These are phyloP conservation scores for Mustela lutreola DNA, from an alignment of 2,113 vertebrate species.

Conservation along the genomic window DNA sequence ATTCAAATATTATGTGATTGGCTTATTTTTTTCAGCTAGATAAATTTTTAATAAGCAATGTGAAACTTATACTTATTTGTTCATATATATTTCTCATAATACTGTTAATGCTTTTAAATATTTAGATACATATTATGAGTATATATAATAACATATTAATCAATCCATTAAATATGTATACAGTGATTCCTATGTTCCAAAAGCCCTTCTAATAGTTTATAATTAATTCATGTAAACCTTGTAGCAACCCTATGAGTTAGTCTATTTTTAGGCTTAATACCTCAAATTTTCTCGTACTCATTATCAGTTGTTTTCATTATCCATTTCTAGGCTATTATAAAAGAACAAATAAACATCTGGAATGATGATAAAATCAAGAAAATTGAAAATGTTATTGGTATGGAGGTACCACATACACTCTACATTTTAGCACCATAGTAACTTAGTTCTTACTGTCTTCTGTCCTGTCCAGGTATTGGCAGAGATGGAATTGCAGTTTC, in stretches of 20 bases:
- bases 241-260: neutral
- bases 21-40: neutral
- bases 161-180: neutral
- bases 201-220: neutral
- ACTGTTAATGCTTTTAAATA: conserved; percentile 36
- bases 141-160: neutral
- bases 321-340: neutral
- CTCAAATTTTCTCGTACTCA: neutral
- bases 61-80: neutral
- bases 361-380: conserved; percentile 54
- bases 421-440: neutral
- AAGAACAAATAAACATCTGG: neutral
- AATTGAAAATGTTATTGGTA: conserved; percentile 35
- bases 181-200: neutral
- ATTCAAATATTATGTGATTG: neutral
- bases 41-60: neutral
- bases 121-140: neutral
- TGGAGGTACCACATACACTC: neutral
- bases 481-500: neutral
- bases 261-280: neutral
- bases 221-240: neutral
- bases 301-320: neutral
- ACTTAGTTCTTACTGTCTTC: neutral
- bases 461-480: neutral
- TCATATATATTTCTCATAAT: neutral